phyloP scores from a whole-genome alignment of 23 tunicate genomes.

The Aplidium turbinatum region DNA sequence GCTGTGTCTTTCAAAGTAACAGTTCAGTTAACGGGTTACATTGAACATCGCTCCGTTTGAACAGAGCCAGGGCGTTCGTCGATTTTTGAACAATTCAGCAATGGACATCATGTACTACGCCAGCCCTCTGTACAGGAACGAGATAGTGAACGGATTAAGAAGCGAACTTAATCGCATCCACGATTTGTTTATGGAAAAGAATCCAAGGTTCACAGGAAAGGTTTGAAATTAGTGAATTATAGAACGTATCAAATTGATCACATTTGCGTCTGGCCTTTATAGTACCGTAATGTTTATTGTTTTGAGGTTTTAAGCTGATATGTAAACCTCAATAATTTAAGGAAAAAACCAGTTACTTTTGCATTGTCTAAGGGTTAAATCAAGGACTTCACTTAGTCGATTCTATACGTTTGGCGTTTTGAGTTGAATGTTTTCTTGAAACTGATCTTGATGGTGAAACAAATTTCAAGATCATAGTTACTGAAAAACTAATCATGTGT shows the following conservation, averaged over 20 bases:
- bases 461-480: too few relatives aligned
- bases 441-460: too few relatives aligned
- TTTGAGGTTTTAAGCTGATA: background rate
- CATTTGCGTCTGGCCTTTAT: background rate
- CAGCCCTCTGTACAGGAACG: slow-evolving; percentile 64
- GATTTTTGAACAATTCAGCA: slow-evolving; percentile 77
- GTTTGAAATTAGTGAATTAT: slow-evolving; percentile 17
- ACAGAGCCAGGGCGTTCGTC: slow-evolving; percentile 70
- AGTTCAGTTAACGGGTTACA: too few relatives aligned
- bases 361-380: too few relatives aligned
- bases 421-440: too few relatives aligned
- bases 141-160: slow-evolving; percentile 59
- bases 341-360: too few relatives aligned
- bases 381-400: too few relatives aligned
- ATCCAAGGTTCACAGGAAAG: slow-evolving; percentile 78
- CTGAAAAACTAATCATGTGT: too few relatives aligned
- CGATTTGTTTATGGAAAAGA: slow-evolving; percentile 53
- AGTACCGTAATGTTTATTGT: background rate
- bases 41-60: too few relatives aligned
- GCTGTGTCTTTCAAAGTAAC: too few relatives aligned
- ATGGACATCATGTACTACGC: slow-evolving; percentile 89
- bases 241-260: background rate
- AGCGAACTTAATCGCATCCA: slow-evolving; percentile 53
- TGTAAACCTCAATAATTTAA: background rate
- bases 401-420: too few relatives aligned